These are phyloP conservation scores for Tenebrio molitor DNA, from an alignment of 1,140 invertebrate genomes.

Conservation along the genomic window DNA sequence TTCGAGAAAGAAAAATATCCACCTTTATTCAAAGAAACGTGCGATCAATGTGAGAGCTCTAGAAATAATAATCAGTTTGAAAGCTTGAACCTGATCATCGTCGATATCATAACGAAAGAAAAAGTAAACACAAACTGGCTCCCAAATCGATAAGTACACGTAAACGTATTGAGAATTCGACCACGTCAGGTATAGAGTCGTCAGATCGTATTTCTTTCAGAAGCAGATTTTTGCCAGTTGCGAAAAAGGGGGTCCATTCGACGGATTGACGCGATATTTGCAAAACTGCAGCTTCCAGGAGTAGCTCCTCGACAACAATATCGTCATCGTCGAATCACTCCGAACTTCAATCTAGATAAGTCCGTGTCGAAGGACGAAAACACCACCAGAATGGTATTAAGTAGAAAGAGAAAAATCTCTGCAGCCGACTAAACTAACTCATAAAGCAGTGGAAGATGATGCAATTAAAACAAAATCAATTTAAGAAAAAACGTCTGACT, in stretches of 20 bases:
- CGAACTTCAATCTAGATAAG: conserved; percentile 82
- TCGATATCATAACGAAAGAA: conserved; percentile 65
- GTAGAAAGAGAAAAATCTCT: too few species aligned
- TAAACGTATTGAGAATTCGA: conserved; percentile 79
- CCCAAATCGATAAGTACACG: conserved; percentile 60
- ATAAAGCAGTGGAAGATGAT: too few species aligned
- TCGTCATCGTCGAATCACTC: conserved; percentile 87
- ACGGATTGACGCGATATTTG: conserved; percentile 83
- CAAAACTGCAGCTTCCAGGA: conserved; percentile 85
- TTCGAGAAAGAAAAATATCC: conserved; percentile 63
- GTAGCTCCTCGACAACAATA: conserved; percentile 83
- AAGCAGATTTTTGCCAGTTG: conserved; percentile 79
- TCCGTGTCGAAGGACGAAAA: too few species aligned
- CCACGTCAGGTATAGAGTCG: conserved; percentile 83
- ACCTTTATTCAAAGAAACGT: conserved; percentile 60
- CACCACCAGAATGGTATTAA: too few species aligned
- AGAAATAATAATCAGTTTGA: conserved; percentile 57
- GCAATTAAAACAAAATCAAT: too few species aligned
- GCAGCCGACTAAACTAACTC: too few species aligned
- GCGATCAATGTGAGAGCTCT: conserved; percentile 62
- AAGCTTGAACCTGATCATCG: conserved; percentile 62
- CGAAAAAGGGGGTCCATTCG: conserved; percentile 81
- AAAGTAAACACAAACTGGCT: conserved; percentile 49
- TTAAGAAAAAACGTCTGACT: too few species aligned
- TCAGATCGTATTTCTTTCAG: conserved; percentile 82